phyloP scores from a whole-genome alignment of 2,113 vertebrate genomes.

The Empidonax alnorum region DNA sequence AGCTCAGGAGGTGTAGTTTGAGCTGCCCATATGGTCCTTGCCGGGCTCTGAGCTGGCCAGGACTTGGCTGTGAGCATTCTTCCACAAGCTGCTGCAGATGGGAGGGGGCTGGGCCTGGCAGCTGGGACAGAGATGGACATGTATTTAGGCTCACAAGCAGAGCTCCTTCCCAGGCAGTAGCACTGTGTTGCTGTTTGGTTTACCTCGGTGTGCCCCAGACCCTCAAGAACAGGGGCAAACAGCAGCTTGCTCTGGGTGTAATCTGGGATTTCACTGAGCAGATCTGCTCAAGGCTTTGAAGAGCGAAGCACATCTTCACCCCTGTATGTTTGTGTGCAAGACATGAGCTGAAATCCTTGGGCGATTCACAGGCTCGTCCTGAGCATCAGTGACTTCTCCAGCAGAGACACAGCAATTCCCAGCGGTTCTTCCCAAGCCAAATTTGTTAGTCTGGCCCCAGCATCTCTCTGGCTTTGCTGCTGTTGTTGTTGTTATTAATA shows the following conservation, averaged over 20 bases:
- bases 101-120: neutral
- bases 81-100: neutral
- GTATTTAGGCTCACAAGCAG: neutral
- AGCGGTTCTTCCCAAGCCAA: neutral
- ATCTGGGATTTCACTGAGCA: neutral
- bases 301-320: neutral
- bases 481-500: slow-evolving; percentile 39
- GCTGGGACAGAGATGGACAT: neutral
- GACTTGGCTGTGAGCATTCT: neutral
- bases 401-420: neutral
- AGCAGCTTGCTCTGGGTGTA: neutral
- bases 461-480: neutral
- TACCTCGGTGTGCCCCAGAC: neutral
- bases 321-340: neutral
- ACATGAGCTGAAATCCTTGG: neutral
- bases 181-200: rapidly evolving
- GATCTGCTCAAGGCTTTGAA: neutral
- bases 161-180: neutral
- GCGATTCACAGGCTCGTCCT: rapidly evolving
- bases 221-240: neutral
- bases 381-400: neutral
- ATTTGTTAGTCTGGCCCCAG: neutral
- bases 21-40: rapidly evolving
- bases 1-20: neutral
- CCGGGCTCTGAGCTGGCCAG: neutral